Conservation (phyloP, 2,888 invertebrate genomes). For the Aproaerema taeniolella region DNA sequence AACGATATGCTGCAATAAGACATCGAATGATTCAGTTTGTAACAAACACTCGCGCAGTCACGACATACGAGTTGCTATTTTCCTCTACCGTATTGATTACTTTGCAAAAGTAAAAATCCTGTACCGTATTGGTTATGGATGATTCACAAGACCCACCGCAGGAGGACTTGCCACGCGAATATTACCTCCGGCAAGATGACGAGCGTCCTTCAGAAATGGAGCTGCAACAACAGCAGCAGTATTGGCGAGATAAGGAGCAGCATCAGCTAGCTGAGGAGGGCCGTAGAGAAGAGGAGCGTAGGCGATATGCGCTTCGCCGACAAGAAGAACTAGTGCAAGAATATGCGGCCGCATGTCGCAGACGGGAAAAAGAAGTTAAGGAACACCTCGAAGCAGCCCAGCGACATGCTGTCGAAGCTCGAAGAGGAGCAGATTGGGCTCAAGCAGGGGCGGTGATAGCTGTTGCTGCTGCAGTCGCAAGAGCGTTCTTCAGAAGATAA, state of each 20-base stretch:
- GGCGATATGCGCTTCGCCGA: constrained; percentile 12
- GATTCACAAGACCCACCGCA: constrained; percentile 1
- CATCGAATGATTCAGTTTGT: neutral
- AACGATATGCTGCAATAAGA: neutral
- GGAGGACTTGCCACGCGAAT: neutral
- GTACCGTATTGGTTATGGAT: neutral
- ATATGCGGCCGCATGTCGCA: constrained; percentile 12
- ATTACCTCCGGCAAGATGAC: neutral
- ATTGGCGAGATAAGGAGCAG: neutral
- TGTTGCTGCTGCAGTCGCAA: constrained; percentile 7
- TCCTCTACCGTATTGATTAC: too few relatives aligned
- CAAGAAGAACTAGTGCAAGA: constrained; percentile 12
- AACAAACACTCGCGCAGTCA: constrained; percentile 6
- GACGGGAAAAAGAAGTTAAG: constrained; percentile 10
- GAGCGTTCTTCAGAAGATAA: constrained; percentile 10
- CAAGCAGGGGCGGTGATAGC: constrained; percentile 8
- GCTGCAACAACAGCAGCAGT: constrained; percentile 4
- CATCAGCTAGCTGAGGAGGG: neutral
- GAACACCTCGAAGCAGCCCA: constrained; percentile 10
- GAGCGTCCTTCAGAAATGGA: constrained; percentile 6
- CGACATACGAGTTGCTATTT: constrained; percentile 10
- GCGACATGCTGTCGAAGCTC: constrained; percentile 14
- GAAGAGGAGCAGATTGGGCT: constrained; percentile 11
- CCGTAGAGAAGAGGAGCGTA: constrained; percentile 10
- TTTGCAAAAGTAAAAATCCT: too few relatives aligned